Conservation (phyloP, 1,140 invertebrate species). For the Drosophila fuyamai region DNA sequence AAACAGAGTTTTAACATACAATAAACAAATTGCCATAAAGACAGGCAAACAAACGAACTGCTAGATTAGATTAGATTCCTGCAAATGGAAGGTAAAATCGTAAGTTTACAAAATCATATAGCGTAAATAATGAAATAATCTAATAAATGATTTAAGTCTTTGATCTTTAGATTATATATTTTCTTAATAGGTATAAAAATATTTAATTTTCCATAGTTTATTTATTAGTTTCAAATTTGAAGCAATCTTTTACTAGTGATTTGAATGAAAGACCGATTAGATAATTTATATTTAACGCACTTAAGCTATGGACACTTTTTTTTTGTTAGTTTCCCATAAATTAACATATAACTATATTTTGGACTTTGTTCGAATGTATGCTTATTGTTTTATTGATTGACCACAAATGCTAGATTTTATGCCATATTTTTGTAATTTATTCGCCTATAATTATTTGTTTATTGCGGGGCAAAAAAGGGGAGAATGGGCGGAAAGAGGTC, state of each 20-base stretch:
- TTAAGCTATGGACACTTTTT: neutral
- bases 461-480: constrained; percentile 2
- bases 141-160: no score
- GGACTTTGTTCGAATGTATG: constrained; percentile 32
- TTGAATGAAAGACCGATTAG: constrained; percentile 4
- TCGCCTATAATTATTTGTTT: constrained; percentile 40
- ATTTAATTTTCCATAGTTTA: neutral
- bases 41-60: no score
- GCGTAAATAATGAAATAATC: no score
- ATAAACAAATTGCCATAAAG: no score
- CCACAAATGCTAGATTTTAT: constrained; percentile 6
- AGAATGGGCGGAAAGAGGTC: no score
- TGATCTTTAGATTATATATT: no score
- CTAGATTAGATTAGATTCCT: neutral
- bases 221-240: neutral
- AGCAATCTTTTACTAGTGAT: neutral
- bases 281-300: constrained; percentile 7
- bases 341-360: constrained; percentile 13
- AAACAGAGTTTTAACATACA: no score
- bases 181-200: no score
- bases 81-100: neutral
- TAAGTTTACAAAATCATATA: neutral
- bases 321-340: constrained; percentile 5
- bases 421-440: constrained; percentile 18
- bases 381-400: constrained; percentile 48